Evolutionary conservation across 2,888 invertebrate species (phyloP), one percentile per base, ranked within the genome.

Genomic region (Athripsodes cinereus): DNA sequence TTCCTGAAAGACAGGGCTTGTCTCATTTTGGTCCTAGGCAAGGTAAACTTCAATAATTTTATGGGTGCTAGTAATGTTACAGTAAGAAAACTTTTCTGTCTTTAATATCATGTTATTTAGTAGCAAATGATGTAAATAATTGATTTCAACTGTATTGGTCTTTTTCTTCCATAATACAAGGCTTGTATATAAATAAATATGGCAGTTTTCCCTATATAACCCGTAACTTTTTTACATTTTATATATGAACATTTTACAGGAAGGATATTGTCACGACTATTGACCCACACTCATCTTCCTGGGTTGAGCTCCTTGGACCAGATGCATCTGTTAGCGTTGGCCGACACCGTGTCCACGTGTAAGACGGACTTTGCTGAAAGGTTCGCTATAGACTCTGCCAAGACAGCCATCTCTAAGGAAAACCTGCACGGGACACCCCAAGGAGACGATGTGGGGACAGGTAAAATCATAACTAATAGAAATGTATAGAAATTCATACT

Each of bases 251-350:
- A 47, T 52, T 5, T 66, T 59, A 49, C 75, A 81, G 85, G 90
- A 34, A 84, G 94, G 59, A 81, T 92, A 11, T 74, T 97, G 10
- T 95, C 95, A 0, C 85, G 93, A 2, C 81, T 98, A 8, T 77
- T 99, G 40, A 98, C 98, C 0, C 97, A 98, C 72, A 93, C 92
- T 0, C 95, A 95, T 73, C 75, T 96, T 31, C 97, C 97, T 1
- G 98, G 97, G 0, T 76, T 97, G 40, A 95, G 94, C 2, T 96
- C 96, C 65, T 81, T 98, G 55, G 99, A 99, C 75, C 99, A 99
- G 75, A 99, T 99, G 98, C 99, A 99, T 74, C 80, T 99, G 61
- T 75, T 99, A n/a, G 99, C 99, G 1, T 74, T 99, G 60, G 98
- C 98, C 11, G 99, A 99, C 69, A 99, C 99, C 0, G 96, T 99